Evolutionary conservation across 2,113 vertebrate species (phyloP), one percentile per base, ranked within the genome.

Genomic region (human): DNA sequence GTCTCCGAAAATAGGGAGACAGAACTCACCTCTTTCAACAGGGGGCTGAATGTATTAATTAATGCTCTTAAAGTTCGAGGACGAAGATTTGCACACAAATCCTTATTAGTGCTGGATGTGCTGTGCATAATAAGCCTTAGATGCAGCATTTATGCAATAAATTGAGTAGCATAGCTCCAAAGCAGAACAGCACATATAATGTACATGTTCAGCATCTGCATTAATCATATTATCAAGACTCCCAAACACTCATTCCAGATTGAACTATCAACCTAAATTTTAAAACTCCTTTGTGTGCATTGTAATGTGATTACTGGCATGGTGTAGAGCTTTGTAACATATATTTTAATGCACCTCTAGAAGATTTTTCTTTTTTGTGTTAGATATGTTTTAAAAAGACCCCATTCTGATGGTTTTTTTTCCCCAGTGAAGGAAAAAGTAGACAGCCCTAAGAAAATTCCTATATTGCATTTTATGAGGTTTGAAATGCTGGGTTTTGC

Each of bases 61-160:
- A 95, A 90, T 88, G 76, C 66, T 90, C 68, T 78, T 48, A 68
- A 88, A 85, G 38, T 72, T 50, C 55, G 5, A 90, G 82, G 50
- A 85, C 48, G 6, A 81, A 96, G 55, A 93, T 90, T 43, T 85
- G 55, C 18, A 95, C 68, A 83, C 17, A 96, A 93, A 59, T 79
- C 68, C 68, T 95, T 93, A 48, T 81, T 85, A 45, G 55, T 78
- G 66, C 75, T 75, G 78, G 48, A 79, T 90, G 66, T 3, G 25
- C 27, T 72, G 52, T 90, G 27, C 61, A 72, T 61, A 97, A 97
- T n/a, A 87, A 95, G 72, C 14, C 5, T 89, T 48, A 90, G 64
- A 12, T 68, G n/a, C 79, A 75, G 95, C 95, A 76, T 0, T 6
- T 90, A 52, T 0, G 79, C 85, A 45, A 72, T 83, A 94, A 93